Base-by-base conservation (phyloP, 2,888 invertebrate genomes). In the Chrysodeixis includens region DNA sequence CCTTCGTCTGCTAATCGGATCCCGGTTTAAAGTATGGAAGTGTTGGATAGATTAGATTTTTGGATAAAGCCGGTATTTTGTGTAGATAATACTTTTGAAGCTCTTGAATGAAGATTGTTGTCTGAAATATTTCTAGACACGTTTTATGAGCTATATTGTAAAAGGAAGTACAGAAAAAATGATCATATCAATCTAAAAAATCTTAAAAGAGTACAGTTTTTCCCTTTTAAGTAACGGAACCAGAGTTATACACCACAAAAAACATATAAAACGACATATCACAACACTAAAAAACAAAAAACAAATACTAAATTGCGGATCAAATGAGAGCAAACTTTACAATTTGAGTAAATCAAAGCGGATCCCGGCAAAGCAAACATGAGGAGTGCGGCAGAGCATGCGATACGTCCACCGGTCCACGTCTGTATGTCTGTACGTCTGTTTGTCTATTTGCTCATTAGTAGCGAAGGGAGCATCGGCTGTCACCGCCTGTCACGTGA, bases 401-500 rank as follows among this genome's bases (percentile, higher is more conserved):
- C 73, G 76, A 80, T 57, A 74, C 67, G 79, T 75, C 71, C 68
- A n/a, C n/a, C 74, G 66, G 79, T 75, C 71, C 59, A 69, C 77
- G 66, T 74, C 68, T 54, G 46, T 26, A 4, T 2, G 26, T 26
- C 26, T 26, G 35, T 35, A 12, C 12, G 32, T 35, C 12, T 35
- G 35, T 35, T 14, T 18, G 30, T 52, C 61, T 90, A 86, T 92
- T 90, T 92, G 92, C 90, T 92, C 92, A 92, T 92, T 92, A 92
- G 88, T 77, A 77, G 84, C 59, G 79, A 77, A 86, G 85, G 88
- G 89, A 84, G 82, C 84, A 82, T 74, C 82, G 81, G 75, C 40
- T 81, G 80, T 76, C 76, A 76, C 56, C 14, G 70, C 60, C 66
- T 82, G 70, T 81, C 71, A 77, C 66, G 56, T 30, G 62, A 65